These are phyloP conservation scores for Rhinogobius similis DNA, from an alignment of 2,113 vertebrate genomes.

Conservation along the genomic window DNA sequence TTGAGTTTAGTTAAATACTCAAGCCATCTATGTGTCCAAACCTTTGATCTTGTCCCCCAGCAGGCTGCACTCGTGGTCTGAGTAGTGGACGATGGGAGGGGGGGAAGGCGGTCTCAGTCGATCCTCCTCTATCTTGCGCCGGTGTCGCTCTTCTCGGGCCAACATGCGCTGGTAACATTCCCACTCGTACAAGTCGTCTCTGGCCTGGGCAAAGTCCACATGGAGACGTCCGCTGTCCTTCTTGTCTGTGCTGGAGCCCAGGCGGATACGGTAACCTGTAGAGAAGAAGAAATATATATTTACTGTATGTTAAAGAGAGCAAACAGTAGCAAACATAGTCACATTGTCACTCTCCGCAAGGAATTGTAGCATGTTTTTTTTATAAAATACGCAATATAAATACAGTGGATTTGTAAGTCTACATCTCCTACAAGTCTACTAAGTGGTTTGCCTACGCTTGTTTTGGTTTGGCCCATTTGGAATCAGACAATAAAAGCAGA, in stretches of 20 bases:
- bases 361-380: not conserved
- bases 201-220: constrained; percentile 93
- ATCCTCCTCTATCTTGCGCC: constrained; percentile 88
- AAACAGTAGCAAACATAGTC: not conserved
- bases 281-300: not conserved
- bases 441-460: not conserved
- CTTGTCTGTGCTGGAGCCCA: constrained; percentile 96
- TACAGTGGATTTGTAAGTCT: not conserved
- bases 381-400: not conserved
- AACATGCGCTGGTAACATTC: constrained; percentile 94
- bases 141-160: constrained; percentile 91
- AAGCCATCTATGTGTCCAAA: constrained; percentile 30
- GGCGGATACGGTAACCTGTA: constrained; percentile 90
- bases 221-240: constrained; percentile 93
- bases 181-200: constrained; percentile 96
- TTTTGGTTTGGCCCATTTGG: not conserved
- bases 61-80: constrained; percentile 90
- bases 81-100: constrained; percentile 92
- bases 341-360: too few species aligned
- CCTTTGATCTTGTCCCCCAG: constrained; percentile 97
- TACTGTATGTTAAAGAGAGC: not conserved
- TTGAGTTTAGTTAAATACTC: too few species aligned
- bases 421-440: too few species aligned
- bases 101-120: constrained; percentile 87
- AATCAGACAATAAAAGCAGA: not conserved